Evolutionary conservation across 1,140 invertebrate genomes (phyloP).

Genomic region (Sitobion miscanthi): DNA sequence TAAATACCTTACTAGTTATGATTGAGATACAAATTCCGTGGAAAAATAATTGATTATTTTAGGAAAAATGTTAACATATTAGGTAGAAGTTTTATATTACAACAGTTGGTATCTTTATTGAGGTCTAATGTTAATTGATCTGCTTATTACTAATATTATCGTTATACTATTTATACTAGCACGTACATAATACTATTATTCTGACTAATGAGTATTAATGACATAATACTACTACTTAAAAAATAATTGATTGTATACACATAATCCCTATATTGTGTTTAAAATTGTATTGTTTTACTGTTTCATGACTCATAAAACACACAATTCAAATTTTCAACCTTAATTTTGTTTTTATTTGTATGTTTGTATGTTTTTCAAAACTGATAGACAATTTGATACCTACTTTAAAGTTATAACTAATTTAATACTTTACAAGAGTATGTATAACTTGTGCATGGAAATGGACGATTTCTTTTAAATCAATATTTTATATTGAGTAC

Average conservation of each 20-base stretch:
- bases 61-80: background rate
- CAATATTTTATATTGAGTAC: background rate
- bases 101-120: background rate
- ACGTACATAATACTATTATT: background rate
- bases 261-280: background rate
- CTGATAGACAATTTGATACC: background rate
- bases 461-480: background rate
- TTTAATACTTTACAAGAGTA: background rate
- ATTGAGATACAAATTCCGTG: background rate
- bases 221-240: background rate
- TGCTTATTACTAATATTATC: background rate
- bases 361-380: background rate
- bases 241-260: background rate
- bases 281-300: background rate
- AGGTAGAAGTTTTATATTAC: background rate
- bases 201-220: background rate
- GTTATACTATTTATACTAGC: background rate
- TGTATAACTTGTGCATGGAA: background rate
- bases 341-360: background rate
- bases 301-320: constrained; percentile 13
- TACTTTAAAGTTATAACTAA: background rate
- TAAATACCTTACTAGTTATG: background rate
- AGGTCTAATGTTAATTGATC: background rate
- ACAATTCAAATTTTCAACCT: background rate
- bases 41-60: background rate